These are phyloP conservation scores for Ranitomeya variabilis DNA, from an alignment of 2,113 vertebrate species.

Conservation along the genomic window DNA sequence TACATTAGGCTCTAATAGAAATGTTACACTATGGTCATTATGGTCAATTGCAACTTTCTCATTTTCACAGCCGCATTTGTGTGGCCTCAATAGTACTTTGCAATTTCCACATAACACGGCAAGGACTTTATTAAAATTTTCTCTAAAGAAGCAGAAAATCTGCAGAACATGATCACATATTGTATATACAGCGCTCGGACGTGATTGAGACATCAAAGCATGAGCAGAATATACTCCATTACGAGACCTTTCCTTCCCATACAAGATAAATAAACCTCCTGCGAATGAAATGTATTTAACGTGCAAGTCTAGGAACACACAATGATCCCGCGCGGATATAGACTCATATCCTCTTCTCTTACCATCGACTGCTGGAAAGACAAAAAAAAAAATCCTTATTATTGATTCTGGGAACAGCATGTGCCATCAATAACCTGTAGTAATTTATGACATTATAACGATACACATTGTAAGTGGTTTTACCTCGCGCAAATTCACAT, in stretches of 20 bases:
- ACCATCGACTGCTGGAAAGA: not conserved
- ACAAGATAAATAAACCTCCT: conserved; percentile 23
- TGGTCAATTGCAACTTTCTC: no score
- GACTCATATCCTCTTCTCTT: conserved; percentile 29
- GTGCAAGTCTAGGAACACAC: not conserved
- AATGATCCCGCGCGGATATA: conserved; percentile 4
- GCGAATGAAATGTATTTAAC: conserved; percentile 26
- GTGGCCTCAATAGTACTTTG: no score
- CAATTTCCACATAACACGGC: not conserved
- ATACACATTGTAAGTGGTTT: conserved; percentile 47
- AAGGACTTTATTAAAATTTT: not conserved
- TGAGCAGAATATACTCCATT: not conserved
- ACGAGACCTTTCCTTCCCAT: not conserved
- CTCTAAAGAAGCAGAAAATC: not conserved
- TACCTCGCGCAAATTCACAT: conserved; percentile 47
- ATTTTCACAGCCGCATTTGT: no score
- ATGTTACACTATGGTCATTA: no score
- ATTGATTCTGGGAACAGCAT: conserved; percentile 33
- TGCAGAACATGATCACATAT: not conserved
- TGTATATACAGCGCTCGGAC: not conserved
- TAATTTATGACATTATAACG: conserved; percentile 47
- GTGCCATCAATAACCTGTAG: not conserved
- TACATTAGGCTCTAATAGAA: no score
- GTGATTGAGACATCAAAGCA: not conserved
- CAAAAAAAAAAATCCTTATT: conserved; percentile 22